Conservation (phyloP, 2,797 vertebrate genomes). For the Premnoplex brunnescens region DNA sequence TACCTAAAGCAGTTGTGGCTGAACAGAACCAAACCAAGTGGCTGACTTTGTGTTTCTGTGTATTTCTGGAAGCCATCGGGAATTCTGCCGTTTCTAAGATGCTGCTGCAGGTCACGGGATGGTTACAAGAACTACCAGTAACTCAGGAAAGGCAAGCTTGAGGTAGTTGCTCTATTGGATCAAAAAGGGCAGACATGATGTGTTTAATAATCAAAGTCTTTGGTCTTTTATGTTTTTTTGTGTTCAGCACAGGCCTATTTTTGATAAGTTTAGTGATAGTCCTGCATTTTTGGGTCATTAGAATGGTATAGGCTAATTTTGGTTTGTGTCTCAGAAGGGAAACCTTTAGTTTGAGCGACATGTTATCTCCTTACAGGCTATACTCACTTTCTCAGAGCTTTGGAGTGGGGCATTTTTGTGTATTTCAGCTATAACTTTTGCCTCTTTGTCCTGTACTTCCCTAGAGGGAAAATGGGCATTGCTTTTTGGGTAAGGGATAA, state of each 20-base stretch:
- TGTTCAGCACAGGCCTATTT: accelerated
- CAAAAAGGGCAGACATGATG: neutral
- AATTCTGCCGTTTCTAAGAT: neutral
- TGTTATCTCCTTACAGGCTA: neutral
- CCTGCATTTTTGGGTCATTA: accelerated
- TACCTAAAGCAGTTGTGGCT: neutral
- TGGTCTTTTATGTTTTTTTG: neutral
- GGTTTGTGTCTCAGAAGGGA: neutral
- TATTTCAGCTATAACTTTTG: neutral
- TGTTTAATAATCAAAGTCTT: neutral
- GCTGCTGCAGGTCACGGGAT: neutral
- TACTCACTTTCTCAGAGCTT: neutral
- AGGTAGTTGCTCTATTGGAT: neutral
- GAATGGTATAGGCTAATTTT: neutral
- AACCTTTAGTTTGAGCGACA: neutral
- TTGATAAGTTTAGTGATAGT: neutral
- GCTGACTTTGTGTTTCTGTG: neutral
- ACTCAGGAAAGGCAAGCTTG: neutral
- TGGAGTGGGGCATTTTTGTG: neutral
- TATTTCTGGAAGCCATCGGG: neutral
- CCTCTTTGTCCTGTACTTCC: neutral
- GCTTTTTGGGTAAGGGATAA: neutral
- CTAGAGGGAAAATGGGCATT: neutral
- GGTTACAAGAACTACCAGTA: neutral
- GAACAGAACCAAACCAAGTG: no score